phyloP scores from a whole-genome alignment of 2,888 invertebrate species.

The Osedax frankpressi region DNA sequence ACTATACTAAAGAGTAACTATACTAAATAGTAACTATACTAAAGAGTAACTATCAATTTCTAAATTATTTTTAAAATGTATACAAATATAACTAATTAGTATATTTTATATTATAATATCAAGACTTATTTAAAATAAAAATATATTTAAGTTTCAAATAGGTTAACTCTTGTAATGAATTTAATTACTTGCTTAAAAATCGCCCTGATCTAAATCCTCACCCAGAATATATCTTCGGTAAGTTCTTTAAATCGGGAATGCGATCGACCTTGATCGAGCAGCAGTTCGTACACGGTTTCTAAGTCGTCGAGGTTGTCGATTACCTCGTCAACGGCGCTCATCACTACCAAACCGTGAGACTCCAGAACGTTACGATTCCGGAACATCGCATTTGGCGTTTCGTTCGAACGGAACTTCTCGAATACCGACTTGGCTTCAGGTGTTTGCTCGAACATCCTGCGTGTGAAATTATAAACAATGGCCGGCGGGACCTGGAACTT shows the following conservation, averaged over 20 bases:
- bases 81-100: too few species aligned
- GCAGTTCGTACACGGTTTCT: constrained; percentile 8
- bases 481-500: too few species aligned
- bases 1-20: too few species aligned
- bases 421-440: constrained; percentile 20
- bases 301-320: constrained; percentile 23
- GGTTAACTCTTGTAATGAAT: too few species aligned
- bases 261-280: constrained; percentile 21
- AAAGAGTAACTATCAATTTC: too few species aligned
- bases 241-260: constrained; percentile 23
- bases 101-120: too few species aligned
- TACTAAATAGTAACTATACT: too few species aligned
- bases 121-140: too few species aligned
- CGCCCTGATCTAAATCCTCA: too few species aligned
- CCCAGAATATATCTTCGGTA: constrained; percentile 21
- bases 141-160: too few species aligned
- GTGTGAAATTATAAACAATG: background rate
- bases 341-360: constrained; percentile 23
- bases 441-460: constrained; percentile 18
- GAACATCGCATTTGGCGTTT: constrained; percentile 13
- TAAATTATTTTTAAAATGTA: too few species aligned
- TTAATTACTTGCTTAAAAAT: too few species aligned
- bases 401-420: constrained; percentile 22
- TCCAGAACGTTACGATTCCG: constrained; percentile 16
- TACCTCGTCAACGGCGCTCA: constrained; percentile 24